phyloP scores from a whole-genome alignment of 1,140 invertebrate species.

The Whitmania pigra region DNA sequence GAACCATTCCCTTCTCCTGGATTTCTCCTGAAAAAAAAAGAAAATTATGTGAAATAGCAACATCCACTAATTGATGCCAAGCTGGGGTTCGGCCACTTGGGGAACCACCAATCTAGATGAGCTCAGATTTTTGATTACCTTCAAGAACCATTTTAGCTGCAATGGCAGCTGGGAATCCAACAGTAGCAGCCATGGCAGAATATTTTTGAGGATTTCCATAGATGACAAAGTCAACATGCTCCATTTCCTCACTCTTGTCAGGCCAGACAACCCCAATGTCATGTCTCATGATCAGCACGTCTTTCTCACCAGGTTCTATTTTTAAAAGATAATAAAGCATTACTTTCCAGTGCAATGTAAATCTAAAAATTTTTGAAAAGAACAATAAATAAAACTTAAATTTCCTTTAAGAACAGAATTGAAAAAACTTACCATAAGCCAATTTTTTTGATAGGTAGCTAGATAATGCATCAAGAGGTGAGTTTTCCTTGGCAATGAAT shows the following conservation, averaged over 20 bases:
- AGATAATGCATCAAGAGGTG: slow-evolving; percentile 77
- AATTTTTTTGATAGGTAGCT: slow-evolving; percentile 77
- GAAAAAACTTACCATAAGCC: slow-evolving; percentile 53
- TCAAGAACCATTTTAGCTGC: slow-evolving; percentile 92
- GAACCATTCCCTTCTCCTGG: slow-evolving; percentile 75
- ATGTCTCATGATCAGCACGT: slow-evolving; percentile 84
- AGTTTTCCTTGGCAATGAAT: slow-evolving; percentile 62
- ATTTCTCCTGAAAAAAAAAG: slow-evolving; percentile 64
- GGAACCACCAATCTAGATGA: no score
- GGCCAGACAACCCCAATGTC: slow-evolving; percentile 83
- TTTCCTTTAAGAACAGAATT: not conserved
- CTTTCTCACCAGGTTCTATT: slow-evolving; percentile 65
- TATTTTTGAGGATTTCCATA: slow-evolving; percentile 67
- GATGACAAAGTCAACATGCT: slow-evolving; percentile 75
- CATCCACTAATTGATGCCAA: slow-evolving; percentile 6
- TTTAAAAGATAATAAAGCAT: slow-evolving; percentile 23
- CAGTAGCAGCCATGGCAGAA: slow-evolving; percentile 94
- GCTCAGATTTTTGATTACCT: slow-evolving; percentile 48
- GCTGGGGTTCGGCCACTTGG: no score
- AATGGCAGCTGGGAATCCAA: slow-evolving; percentile 88
- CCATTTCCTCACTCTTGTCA: slow-evolving; percentile 63
- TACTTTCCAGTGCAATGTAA: not conserved
- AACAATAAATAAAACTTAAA: not conserved
- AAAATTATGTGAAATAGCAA: not conserved
- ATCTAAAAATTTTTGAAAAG: not conserved